phyloP scores from a whole-genome alignment of 92 coral and sea anemone species.

The Phenganax subtilis region DNA sequence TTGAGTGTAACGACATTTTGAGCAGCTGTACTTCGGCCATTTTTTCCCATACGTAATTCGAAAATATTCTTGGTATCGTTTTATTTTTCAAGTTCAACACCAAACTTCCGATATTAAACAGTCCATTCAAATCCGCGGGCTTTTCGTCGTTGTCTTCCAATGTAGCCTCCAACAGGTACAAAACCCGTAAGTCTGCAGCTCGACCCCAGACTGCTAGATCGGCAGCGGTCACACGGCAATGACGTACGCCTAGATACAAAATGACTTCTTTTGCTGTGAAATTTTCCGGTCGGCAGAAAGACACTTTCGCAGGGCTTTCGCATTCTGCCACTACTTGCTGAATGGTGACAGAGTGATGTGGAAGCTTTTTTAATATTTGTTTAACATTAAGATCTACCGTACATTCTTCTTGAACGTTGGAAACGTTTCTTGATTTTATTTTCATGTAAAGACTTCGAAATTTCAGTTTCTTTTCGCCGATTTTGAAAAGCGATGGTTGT shows the following conservation, averaged over 20 bases:
- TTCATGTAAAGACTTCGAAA: too few relatives aligned
- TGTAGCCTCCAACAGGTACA: constrained; percentile 35
- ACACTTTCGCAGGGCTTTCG: constrained; percentile 24
- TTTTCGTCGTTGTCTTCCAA: constrained; percentile 32
- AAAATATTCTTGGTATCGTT: constrained; percentile 46
- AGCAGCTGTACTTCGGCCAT: constrained; percentile 56
- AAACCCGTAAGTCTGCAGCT: constrained; percentile 58
- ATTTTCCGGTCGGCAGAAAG: constrained; percentile 43
- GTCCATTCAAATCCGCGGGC: constrained; percentile 12
- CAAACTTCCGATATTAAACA: constrained; percentile 54
- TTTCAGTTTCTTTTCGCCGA: too few relatives aligned
- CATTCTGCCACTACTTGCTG: constrained; percentile 25
- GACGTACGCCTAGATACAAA: constrained; percentile 43
- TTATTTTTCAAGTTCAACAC: constrained; percentile 7
- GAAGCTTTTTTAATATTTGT: background rate
- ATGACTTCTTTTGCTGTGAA: constrained; percentile 51
- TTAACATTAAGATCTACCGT: background rate
- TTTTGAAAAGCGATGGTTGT: too few relatives aligned
- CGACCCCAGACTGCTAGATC: constrained; percentile 56
- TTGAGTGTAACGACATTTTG: constrained; percentile 34
- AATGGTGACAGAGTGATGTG: background rate
- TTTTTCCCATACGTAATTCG: constrained; percentile 49
- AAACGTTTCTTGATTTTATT: too few relatives aligned
- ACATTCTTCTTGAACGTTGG: background rate
- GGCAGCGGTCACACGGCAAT: constrained; percentile 42